These are phyloP conservation scores for Leptodactylus fallax DNA, from an alignment of 2,797 vertebrate genomes.

Conservation along the genomic window DNA sequence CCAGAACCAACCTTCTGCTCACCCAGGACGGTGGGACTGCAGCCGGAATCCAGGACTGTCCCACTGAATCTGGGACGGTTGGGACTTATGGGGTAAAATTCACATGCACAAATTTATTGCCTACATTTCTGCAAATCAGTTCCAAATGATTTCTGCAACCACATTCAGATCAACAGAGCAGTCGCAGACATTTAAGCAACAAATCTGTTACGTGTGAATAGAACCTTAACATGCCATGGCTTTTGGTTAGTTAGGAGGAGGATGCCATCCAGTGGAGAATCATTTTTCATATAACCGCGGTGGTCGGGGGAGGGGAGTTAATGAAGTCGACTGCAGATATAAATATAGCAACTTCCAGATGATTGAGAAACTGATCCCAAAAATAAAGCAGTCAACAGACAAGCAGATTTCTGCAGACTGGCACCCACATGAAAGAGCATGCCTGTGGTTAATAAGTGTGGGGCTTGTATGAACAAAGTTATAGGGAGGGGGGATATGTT, in stretches of 20 bases:
- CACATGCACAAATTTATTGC: no score
- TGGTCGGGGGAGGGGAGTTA: background rate
- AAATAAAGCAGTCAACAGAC: background rate
- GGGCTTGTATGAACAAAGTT: constrained; percentile 24
- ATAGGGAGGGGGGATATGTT: constrained; percentile 1
- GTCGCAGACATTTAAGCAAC: no score
- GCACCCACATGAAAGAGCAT: constrained; percentile 39
- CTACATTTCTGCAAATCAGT: no score
- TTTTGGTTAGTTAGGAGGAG: background rate
- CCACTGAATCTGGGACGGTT: no score
- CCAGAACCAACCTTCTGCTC: no score
- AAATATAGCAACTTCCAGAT: constrained; percentile 27
- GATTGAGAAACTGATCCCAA: background rate
- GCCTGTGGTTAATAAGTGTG: constrained; percentile 35
- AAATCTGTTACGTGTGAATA: no score
- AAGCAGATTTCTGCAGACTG: constrained; percentile 23
- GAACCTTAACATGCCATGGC: no score
- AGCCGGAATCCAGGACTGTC: no score
- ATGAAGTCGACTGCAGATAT: constrained; percentile 29
- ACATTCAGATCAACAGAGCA: no score
- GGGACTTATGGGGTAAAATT: no score
- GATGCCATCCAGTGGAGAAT: constrained; percentile 1
- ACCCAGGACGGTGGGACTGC: no score
- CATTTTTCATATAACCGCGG: background rate
- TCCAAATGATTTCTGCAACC: no score